Conservation (phyloP, 2,113 vertebrate species). For the Gavialis gangeticus region DNA sequence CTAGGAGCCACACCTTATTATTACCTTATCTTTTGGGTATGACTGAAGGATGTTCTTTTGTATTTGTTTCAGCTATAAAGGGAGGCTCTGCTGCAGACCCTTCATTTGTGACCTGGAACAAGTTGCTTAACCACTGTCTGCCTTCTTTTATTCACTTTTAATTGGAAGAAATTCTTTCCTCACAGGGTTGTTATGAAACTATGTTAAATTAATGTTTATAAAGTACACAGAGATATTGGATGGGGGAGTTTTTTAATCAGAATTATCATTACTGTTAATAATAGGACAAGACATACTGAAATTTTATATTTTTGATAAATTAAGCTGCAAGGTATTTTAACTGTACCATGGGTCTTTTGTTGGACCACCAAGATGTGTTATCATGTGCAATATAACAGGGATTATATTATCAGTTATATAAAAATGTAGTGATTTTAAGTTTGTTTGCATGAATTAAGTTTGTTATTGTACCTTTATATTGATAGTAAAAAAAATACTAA, state of each 20-base stretch:
- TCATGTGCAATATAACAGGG: no score
- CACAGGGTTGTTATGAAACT: conserved; percentile 22
- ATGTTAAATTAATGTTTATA: conserved; percentile 50
- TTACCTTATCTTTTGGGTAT: conserved; percentile 68
- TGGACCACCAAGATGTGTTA: no score
- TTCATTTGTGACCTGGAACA: background rate
- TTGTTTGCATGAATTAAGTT: no score
- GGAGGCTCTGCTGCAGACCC: background rate
- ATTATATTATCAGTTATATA: no score
- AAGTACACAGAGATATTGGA: background rate
- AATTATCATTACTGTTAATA: conserved; percentile 5
- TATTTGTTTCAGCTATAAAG: background rate
- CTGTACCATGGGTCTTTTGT: no score
- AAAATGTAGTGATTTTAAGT: no score
- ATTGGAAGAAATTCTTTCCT: conserved; percentile 11
- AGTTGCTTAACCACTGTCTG: background rate
- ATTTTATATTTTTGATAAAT: background rate
- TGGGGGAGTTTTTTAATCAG: background rate
- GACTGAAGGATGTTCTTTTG: background rate
- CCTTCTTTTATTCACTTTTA: conserved; percentile 49
- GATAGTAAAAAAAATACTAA: no score
- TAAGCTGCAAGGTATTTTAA: no score
- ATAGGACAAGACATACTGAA: background rate
- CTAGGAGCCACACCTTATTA: conserved; percentile 52
- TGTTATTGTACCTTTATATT: no score